Evolutionary conservation across 2,113 vertebrate species (phyloP).

Genomic region (Leiothrix lutea): DNA sequence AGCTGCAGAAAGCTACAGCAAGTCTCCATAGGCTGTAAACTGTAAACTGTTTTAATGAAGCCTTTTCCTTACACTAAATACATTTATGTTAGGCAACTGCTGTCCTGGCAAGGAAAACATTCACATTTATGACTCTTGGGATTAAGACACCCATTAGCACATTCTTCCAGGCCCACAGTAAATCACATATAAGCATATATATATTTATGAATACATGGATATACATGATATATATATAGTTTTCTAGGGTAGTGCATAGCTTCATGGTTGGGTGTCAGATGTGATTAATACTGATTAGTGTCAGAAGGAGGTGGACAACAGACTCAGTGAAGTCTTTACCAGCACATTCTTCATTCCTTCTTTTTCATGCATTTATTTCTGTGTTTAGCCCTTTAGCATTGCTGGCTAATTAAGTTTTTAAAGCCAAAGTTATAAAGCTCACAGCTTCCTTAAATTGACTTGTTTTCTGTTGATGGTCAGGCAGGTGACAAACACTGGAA

Average conservation of each 20-base stretch:
- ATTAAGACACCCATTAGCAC: not conserved
- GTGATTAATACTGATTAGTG: not conserved
- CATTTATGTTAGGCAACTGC: not conserved
- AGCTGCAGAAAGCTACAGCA: not conserved
- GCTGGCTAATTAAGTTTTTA: not conserved
- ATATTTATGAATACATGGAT: not conserved
- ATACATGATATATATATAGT: not conserved
- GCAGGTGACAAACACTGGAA: not conserved
- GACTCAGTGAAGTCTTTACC: not conserved
- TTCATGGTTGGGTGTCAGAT: not conserved
- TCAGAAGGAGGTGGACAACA: not conserved
- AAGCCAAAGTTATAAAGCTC: not conserved
- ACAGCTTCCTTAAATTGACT: not conserved
- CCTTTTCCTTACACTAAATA: not conserved
- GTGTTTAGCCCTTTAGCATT: not conserved
- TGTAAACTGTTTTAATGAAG: not conserved
- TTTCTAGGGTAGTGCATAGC: not conserved
- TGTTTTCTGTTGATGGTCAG: not conserved
- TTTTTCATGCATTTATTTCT: not conserved
- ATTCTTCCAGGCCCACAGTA: not conserved
- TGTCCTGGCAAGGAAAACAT: not conserved
- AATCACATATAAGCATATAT: not conserved
- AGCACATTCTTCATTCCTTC: not conserved
- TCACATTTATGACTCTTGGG: not conserved
- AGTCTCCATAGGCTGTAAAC: not conserved